These are phyloP conservation scores for Chaetops frenatus DNA, from an alignment of 2,113 vertebrate species.

Conservation along the genomic window DNA sequence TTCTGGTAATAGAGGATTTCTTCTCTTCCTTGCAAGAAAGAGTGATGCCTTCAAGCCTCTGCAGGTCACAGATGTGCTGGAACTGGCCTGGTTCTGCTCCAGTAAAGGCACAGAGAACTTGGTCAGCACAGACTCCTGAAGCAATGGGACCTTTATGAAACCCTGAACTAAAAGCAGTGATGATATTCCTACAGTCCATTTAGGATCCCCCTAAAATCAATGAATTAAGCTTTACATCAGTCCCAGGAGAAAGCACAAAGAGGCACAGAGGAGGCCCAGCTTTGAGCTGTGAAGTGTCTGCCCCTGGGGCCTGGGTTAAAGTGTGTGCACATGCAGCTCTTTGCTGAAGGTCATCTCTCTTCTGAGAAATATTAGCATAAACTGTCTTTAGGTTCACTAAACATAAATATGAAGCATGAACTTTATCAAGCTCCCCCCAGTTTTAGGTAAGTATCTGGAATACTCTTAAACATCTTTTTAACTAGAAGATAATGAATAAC, in stretches of 20 bases:
- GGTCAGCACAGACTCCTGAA: neutral
- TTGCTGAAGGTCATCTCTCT: neutral
- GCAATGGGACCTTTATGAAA: neutral
- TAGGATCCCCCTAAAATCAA: neutral
- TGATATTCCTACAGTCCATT: neutral
- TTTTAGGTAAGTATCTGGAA: neutral
- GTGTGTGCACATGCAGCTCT: neutral
- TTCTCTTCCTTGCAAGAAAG: neutral
- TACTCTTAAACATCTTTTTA: neutral
- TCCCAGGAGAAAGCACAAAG: neutral
- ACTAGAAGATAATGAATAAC: constrained; percentile 25
- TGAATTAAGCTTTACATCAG: neutral
- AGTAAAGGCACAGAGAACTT: neutral
- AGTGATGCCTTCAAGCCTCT: accelerated
- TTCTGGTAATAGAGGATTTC: neutral
- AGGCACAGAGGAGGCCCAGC: neutral
- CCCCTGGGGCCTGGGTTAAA: neutral
- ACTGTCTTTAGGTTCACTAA: neutral
- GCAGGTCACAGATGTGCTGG: neutral
- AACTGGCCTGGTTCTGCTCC: neutral
- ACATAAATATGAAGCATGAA: neutral
- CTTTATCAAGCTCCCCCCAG: neutral
- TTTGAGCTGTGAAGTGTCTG: neutral
- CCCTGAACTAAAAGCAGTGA: neutral
- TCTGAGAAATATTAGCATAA: neutral